phyloP scores from a whole-genome alignment of 2,888 invertebrate genomes.

The Xylota segnis region DNA sequence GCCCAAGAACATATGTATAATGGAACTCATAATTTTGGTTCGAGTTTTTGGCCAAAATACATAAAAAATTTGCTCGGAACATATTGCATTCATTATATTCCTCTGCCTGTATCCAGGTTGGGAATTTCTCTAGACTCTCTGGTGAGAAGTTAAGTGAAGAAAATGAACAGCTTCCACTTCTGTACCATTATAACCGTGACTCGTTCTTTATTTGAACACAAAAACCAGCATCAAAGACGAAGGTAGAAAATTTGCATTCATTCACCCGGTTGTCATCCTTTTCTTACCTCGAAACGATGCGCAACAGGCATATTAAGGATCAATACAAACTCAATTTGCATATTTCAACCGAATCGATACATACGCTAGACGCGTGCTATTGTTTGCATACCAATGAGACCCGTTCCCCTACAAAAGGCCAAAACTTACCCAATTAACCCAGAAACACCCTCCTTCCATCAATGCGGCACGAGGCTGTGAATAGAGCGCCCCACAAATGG shows the following conservation, averaged over 20 bases:
- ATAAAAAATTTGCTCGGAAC: too few species aligned
- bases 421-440: slow-evolving; percentile 59
- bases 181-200: too few species aligned
- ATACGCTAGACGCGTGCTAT: slow-evolving; percentile 70
- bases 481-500: slow-evolving; percentile 48
- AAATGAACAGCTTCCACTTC: too few species aligned
- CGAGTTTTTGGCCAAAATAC: too few species aligned
- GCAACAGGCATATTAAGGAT: slow-evolving; percentile 63
- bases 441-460: slow-evolving; percentile 42
- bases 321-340: slow-evolving; percentile 69
- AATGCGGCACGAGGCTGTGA: slow-evolving; percentile 20
- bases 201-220: too few species aligned
- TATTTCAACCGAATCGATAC: slow-evolving; percentile 63
- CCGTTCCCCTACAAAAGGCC: slow-evolving; percentile 19
- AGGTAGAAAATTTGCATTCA: slow-evolving; percentile 42
- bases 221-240: too few species aligned
- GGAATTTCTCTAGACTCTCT: too few species aligned
- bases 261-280: slow-evolving; percentile 4
- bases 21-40: too few species aligned
- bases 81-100: too few species aligned
- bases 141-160: too few species aligned
- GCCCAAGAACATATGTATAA: too few species aligned
- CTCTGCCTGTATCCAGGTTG: too few species aligned
- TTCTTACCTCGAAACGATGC: slow-evolving; percentile 17
- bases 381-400: slow-evolving; percentile 63